Evolutionary conservation across 1,140 invertebrate species (phyloP), one percentile per base, ranked within the genome.

Genomic region (Amyelois transitella): DNA sequence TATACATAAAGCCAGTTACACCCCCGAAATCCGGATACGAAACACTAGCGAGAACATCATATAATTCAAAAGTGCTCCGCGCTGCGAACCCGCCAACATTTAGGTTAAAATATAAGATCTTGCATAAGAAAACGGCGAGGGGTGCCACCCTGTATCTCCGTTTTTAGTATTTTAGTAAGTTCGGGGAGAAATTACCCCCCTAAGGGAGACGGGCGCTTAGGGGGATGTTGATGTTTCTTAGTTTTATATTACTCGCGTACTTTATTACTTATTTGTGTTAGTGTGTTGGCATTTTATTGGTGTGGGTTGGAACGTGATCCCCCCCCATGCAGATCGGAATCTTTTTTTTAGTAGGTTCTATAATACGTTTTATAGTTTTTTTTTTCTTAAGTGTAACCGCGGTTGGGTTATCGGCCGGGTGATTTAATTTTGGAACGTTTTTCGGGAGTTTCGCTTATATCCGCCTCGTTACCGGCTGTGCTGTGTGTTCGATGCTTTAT

Each of bases 81-180:
- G 25, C 50, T n/a, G 49, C 22, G 62, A 64, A 59, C 58, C 58
- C 65, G 64, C 69, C 72, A 74, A 81, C 83, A 85, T 85, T 86
- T 86, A 85, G 83, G 81, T 85, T 86, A 83, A 86, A 86, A 86
- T 85, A 86, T 84, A 85, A 86, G 75, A 79, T 83, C 81, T 84
- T 86, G 83, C 83, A 86, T 86, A 86, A 86, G 80, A 83, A 86
- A 86, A 73, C 69, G 77, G 54, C 58, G 60, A 53, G 79, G 79
- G 77, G 65, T 54, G 55, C 72, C 75, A 72, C 73, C 58, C 75
- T 66, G 77, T 81, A 85, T 85, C 81, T 84, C 79, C 80, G 83
- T 86, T 86, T 86, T 86, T 86, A 87, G 81, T 87, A 87, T 85
- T 86, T 86, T 86, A 86, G 81, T 86, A 86, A 84, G 83, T 86